Evolutionary conservation across 2,888 invertebrate genomes (phyloP).

Genomic region (Perdita meconis): DNA sequence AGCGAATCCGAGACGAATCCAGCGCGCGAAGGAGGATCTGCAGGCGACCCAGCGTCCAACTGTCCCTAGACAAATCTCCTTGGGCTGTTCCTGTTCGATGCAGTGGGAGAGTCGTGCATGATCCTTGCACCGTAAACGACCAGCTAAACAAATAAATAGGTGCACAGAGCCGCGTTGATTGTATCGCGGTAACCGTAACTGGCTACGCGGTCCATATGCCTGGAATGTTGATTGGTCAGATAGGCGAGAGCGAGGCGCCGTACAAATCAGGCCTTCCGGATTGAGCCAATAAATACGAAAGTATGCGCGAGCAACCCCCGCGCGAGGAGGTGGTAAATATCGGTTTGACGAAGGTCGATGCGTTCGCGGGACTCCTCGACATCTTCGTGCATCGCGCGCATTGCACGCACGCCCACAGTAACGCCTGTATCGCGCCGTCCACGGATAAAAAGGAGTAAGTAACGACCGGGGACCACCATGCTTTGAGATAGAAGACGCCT

Average conservation of each 20-base stretch:
- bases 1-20: neutral
- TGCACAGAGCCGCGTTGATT: slow-evolving; percentile 71
- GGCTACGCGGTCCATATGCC: slow-evolving; percentile 74
- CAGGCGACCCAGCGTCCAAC: neutral
- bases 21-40: neutral
- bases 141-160: slow-evolving; percentile 74
- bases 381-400: slow-evolving; percentile 17
- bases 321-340: slow-evolving; percentile 53
- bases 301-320: slow-evolving; percentile 59
- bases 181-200: slow-evolving; percentile 78
- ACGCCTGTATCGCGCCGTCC: slow-evolving; percentile 31
- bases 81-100: neutral
- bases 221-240: slow-evolving; percentile 81
- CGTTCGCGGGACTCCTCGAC: slow-evolving; percentile 29
- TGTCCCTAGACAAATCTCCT: neutral
- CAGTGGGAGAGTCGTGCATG: slow-evolving; percentile 40
- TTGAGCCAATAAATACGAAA: slow-evolving; percentile 75
- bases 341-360: slow-evolving; percentile 66
- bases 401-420: slow-evolving; percentile 26
- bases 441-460: slow-evolving; percentile 57
- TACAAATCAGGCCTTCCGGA: slow-evolving; percentile 68
- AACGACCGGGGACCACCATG: slow-evolving; percentile 72
- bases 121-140: slow-evolving; percentile 38
- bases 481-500: slow-evolving; percentile 66
- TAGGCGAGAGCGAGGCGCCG: slow-evolving; percentile 63